Percentiles rank a stretch among this genome's conserved stretches.
phyloP scores from a whole-genome alignment of 2,888 invertebrate genomes.

The Invenusta paracnida region DNA sequence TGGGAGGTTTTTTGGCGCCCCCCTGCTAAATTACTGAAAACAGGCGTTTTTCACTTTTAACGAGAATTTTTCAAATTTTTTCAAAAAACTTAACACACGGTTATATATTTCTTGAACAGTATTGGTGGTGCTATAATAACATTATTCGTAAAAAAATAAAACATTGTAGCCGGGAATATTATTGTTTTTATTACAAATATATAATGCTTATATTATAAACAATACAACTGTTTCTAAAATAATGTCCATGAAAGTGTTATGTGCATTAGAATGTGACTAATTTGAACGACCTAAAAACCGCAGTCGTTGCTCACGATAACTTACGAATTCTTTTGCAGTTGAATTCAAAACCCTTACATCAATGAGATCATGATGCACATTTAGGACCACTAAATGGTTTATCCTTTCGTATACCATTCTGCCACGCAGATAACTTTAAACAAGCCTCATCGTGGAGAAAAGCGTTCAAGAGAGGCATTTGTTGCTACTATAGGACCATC shows the following conservation, averaged over 20 bases:
- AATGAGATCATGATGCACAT: neutral
- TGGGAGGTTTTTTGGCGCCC: neutral
- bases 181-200: neutral
- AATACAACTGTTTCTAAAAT: neutral
- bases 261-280: neutral
- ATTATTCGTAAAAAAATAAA: neutral
- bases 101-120: neutral
- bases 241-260: neutral
- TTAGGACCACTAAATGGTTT: neutral
- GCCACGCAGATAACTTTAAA: neutral
- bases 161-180: neutral
- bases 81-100: neutral
- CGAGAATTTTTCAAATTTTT: neutral
- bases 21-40: neutral
- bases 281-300: neutral
- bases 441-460: neutral
- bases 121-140: neutral
- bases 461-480: neutral
- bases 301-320: neutral
- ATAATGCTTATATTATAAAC: neutral
- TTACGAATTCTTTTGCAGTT: neutral
- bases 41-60: neutral
- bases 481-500: neutral
- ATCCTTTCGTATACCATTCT: neutral
- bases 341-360: neutral